phyloP scores from a whole-genome alignment of 2,888 invertebrate species.

The Rhagium mordax region DNA sequence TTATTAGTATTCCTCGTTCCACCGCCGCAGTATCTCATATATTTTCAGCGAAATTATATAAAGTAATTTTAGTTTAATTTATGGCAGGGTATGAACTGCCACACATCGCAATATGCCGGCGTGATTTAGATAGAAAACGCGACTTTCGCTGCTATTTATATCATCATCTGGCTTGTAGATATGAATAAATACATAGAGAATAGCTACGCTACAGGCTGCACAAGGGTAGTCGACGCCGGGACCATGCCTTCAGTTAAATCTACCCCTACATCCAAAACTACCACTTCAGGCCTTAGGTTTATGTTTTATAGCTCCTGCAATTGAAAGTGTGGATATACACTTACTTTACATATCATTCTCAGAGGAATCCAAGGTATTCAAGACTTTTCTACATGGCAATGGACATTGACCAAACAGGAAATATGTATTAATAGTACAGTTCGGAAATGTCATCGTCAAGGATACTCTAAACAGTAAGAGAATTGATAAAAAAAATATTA shows the following conservation, averaged over 20 bases:
- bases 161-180: slow-evolving; percentile 68
- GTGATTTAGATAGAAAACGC: slow-evolving; percentile 69
- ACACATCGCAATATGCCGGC: slow-evolving; percentile 67
- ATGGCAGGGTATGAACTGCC: slow-evolving; percentile 60
- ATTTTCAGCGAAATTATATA: slow-evolving; percentile 63
- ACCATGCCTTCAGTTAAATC: slow-evolving; percentile 48
- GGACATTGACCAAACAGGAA: too few species aligned
- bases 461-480: too few species aligned
- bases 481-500: too few species aligned
- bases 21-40: slow-evolving; percentile 55
- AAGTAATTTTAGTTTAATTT: slow-evolving; percentile 67
- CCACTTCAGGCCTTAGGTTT: slow-evolving; percentile 46
- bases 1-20: slow-evolving; percentile 54
- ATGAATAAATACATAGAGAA: slow-evolving; percentile 67
- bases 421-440: too few species aligned
- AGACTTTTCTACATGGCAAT: too few species aligned
- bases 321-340: slow-evolving; percentile 43
- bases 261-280: slow-evolving; percentile 42
- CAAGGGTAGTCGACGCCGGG: slow-evolving; percentile 33
- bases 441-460: too few species aligned
- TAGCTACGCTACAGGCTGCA: slow-evolving; percentile 56
- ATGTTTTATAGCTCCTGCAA: slow-evolving; percentile 48
- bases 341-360: slow-evolving; percentile 39
- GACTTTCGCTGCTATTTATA: slow-evolving; percentile 68
- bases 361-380: background rate